phyloP scores from a whole-genome alignment of 2,113 vertebrate species.

The Micromys minutus region DNA sequence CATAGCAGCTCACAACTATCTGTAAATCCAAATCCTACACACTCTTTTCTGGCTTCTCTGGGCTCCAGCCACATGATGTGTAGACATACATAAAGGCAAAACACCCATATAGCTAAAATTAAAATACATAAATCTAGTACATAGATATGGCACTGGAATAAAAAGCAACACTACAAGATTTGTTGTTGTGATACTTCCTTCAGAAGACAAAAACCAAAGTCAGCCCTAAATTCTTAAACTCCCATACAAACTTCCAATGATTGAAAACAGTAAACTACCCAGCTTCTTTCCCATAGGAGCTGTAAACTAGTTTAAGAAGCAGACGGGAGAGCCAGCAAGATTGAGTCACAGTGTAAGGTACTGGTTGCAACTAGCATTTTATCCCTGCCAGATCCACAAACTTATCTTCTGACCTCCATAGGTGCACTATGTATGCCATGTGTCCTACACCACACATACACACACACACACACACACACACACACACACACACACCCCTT shows the following conservation, averaged over 20 bases:
- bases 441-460: background rate
- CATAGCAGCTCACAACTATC: background rate
- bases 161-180: background rate
- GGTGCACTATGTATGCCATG: background rate
- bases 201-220: constrained; percentile 7
- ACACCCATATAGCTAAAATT: background rate
- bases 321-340: background rate
- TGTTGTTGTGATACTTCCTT: constrained; percentile 9
- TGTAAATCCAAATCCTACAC: background rate
- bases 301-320: constrained; percentile 49
- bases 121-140: background rate
- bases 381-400: background rate
- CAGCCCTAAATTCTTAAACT: constrained; percentile 20
- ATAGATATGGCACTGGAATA: background rate
- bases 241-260: background rate
- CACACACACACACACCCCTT: too few relatives aligned
- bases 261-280: constrained; percentile 8
- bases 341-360: background rate
- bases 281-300: background rate
- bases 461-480: background rate
- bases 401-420: background rate
- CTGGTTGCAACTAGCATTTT: background rate
- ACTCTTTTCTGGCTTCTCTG: background rate
- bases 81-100: background rate
- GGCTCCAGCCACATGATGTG: background rate